Evolutionary conservation across 1,140 invertebrate genomes (phyloP), one percentile per base, ranked within the genome.

Genomic region (Capitella teleta): DNA sequence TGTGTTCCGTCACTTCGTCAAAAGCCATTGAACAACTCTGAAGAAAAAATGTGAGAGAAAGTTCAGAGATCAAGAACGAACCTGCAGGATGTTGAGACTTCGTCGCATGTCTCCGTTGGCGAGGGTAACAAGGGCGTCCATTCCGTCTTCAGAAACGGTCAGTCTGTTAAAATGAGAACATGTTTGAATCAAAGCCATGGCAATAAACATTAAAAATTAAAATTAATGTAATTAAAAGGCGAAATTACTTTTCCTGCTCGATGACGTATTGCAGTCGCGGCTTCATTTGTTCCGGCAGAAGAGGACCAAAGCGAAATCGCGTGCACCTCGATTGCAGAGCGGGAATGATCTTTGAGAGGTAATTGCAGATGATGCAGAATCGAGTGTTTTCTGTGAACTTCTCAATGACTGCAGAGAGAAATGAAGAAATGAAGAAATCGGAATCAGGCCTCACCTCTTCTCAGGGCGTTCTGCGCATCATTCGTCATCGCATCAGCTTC

Each of bases 401-500:
- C 71, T 98, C 95, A 67, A 98, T 96, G 59, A 98, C 87, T 88
- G 36, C 18, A 55, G 32, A 2, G 38, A 23, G 18, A 34, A 47
- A 47, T n/a, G n/a, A 12, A 19, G 34, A 16, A 28, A 28, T 49
- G 32, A n/a, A n/a, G n/a, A n/a, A n/a, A 16, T n/a, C 14, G 25
- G 14, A 12, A 6, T 18, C 14, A 12, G 28, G 28, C 2, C 34
- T 79, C 77, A 91, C 88, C 91, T 81, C 95, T 82, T 59, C 94
- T 78, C 2, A 98, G 75, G 26, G 95, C 94, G 82, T 97, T 98
- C 72, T 99, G 96, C 3, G 96, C 96, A 82, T 98, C 94, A 67
- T 91, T 88, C 2, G 96, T 99, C 96, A 99, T 99, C 2, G 95
- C 91, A 80, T 99, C 96, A 8, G 95, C 95, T 79, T 99, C 96